phyloP scores from a whole-genome alignment of 2,888 invertebrate species.

The Lithophane ornitopus region DNA sequence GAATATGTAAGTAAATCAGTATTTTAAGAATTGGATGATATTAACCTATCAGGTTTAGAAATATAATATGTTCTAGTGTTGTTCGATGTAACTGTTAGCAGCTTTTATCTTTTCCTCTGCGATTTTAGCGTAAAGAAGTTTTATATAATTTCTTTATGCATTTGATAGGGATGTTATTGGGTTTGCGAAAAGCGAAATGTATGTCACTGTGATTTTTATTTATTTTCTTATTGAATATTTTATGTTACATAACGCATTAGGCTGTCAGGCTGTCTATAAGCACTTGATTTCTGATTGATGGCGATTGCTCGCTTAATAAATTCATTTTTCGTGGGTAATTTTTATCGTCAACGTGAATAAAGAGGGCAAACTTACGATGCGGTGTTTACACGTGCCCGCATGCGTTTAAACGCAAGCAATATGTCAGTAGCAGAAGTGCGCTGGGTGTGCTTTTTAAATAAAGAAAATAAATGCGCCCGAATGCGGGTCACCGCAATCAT shows the following conservation, averaged over 20 bases:
- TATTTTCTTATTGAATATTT: conserved; percentile 35
- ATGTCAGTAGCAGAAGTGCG: too few species aligned
- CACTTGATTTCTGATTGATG: not conserved
- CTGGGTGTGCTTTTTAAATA: too few species aligned
- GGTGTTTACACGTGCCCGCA: too few species aligned
- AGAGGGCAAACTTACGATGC: too few species aligned
- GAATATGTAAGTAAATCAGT: conserved; percentile 11
- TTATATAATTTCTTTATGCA: conserved; percentile 12
- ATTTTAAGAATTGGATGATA: conserved; percentile 50
- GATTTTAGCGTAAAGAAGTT: not conserved
- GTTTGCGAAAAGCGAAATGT: conserved; percentile 28
- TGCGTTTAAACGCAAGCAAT: too few species aligned
- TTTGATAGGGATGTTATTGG: not conserved
- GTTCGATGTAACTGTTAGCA: conserved; percentile 57
- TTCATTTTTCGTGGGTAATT: not conserved
- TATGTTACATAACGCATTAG: conserved; percentile 8
- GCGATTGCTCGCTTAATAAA: not conserved
- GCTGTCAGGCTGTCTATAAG: not conserved
- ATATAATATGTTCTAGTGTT: conserved; percentile 52
- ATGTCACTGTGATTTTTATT: conserved; percentile 58
- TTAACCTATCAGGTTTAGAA: conserved; percentile 45
- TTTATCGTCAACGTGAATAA: not conserved
- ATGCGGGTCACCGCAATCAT: too few species aligned
- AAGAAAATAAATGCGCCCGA: too few species aligned
- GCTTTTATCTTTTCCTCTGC: conserved; percentile 40